A percentile compares a stretch with the other conserved stretches of the same genome.
Evolutionary conservation across 2,797 vertebrate genomes (phyloP).

Genomic region (Chromis chromis): DNA sequence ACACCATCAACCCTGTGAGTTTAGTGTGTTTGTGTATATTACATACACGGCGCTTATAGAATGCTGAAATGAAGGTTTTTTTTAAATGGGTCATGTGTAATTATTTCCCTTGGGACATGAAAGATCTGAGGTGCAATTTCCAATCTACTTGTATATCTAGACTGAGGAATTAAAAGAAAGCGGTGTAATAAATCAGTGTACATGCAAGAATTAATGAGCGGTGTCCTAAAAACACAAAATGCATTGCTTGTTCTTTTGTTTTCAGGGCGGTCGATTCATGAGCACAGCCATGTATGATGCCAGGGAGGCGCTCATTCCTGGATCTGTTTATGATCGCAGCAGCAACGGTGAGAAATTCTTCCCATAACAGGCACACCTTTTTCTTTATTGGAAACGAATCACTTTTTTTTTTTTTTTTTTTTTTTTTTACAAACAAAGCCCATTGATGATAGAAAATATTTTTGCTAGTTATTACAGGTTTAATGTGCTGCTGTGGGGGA

Average conservation of each 20-base stretch:
- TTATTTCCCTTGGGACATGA: constrained; percentile 9
- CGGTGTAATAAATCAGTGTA: constrained; percentile 21
- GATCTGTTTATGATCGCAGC: constrained; percentile 95
- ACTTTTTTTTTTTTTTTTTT: too few species aligned
- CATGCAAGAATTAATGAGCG: constrained; percentile 3
- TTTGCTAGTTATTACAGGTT: not conserved
- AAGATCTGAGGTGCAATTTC: constrained; percentile 10
- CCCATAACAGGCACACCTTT: constrained; percentile 8
- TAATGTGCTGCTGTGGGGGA: not conserved
- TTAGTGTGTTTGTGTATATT: not conserved
- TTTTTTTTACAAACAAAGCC: not conserved
- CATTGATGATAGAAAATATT: too few species aligned
- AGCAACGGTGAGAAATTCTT: constrained; percentile 85
- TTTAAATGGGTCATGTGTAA: constrained; percentile 18
- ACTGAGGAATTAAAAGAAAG: constrained; percentile 1
- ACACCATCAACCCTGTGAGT: constrained; percentile 98
- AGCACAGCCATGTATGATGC: constrained; percentile 98
- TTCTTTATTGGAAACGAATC: not conserved
- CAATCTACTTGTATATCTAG: not conserved
- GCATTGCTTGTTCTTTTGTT: constrained; percentile 5
- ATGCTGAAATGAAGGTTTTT: constrained; percentile 20
- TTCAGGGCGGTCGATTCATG: constrained; percentile 96
- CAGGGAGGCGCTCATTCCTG: constrained; percentile 94
- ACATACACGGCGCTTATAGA: not conserved
- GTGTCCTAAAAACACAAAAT: constrained; percentile 15